A percentile compares a stretch with the other conserved stretches of the same genome.
phyloP scores from a whole-genome alignment of 1,140 invertebrate species.

The Streblospio benedicti region DNA sequence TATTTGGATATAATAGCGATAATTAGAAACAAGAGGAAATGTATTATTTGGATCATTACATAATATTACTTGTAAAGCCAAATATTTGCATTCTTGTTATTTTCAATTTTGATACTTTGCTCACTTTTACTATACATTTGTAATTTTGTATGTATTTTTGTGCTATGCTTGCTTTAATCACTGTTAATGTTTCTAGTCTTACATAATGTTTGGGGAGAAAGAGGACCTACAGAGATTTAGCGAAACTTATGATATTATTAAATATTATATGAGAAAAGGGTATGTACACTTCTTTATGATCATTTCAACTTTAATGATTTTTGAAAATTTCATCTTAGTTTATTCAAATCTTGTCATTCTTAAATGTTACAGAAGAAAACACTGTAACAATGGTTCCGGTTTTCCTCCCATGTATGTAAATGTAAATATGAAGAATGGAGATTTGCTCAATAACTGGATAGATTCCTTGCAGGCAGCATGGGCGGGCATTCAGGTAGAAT shows the following conservation, averaged over 20 bases:
- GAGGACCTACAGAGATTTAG: slow-evolving; percentile 56
- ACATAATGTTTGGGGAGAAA: slow-evolving; percentile 58
- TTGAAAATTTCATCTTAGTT: neutral
- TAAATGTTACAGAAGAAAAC: slow-evolving; percentile 40
- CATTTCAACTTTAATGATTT: neutral
- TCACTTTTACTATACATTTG: too few species aligned
- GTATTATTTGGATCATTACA: too few species aligned
- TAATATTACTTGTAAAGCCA: too few species aligned
- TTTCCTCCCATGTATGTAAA: slow-evolving; percentile 63
- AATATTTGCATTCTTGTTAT: too few species aligned
- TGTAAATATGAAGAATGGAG: slow-evolving; percentile 62
- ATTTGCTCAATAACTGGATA: slow-evolving; percentile 58
- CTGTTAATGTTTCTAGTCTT: slow-evolving; percentile 42
- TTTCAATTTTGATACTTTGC: too few species aligned
- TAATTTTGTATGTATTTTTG: too few species aligned
- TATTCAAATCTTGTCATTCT: neutral
- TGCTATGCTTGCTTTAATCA: slow-evolving; percentile 8
- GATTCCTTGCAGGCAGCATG: slow-evolving; percentile 61
- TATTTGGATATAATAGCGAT: too few species aligned
- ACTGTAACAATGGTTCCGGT: slow-evolving; percentile 56
- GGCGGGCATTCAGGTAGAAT: slow-evolving; percentile 54
- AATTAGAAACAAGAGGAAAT: too few species aligned
- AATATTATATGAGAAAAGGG: slow-evolving; percentile 57
- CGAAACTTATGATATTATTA: slow-evolving; percentile 55
- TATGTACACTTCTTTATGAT: slow-evolving; percentile 32